Percentiles rank a stretch among this genome's conserved stretches.
Evolutionary conservation across 2,113 vertebrate species (phyloP).

Genomic region (Albula glossodonta): DNA sequence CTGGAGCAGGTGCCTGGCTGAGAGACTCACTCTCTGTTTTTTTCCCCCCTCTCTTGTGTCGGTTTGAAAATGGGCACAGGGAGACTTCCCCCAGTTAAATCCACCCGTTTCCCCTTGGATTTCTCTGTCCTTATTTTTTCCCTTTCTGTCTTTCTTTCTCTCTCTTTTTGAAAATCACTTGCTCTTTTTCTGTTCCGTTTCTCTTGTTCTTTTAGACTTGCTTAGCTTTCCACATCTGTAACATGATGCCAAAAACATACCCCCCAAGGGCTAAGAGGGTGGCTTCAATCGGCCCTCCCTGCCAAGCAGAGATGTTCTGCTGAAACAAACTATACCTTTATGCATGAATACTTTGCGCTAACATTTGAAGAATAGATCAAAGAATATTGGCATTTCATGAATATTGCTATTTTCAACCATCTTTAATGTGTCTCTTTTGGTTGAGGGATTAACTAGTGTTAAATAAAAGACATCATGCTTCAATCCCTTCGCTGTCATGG

Average conservation of each 20-base stretch:
- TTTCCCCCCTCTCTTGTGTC: constrained; percentile 67
- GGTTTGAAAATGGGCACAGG: constrained; percentile 69
- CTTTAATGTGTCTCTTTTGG: constrained; percentile 14
- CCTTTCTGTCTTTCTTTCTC: constrained; percentile 1
- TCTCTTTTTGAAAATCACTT: constrained; percentile 1
- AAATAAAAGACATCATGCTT: not conserved
- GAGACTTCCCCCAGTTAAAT: constrained; percentile 60
- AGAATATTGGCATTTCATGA: not conserved
- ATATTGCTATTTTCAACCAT: not conserved
- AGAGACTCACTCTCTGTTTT: constrained; percentile 83
- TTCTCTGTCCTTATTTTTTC: constrained; percentile 15
- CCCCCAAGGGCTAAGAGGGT: not conserved
- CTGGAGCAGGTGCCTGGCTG: constrained; percentile 93
- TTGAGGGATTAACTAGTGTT: not conserved
- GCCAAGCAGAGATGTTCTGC: not conserved
- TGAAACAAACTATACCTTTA: not conserved
- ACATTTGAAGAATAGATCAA: constrained; percentile 15
- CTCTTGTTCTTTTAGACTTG: not conserved
- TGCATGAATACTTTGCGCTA: not conserved
- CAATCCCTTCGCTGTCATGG: constrained; percentile 21
- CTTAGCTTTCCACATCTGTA: not conserved
- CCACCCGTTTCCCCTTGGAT: constrained; percentile 58
- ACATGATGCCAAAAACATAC: not conserved
- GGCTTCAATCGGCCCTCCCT: not conserved
- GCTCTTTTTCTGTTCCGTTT: constrained; percentile 14